phyloP scores from a whole-genome alignment of 92 coral and sea anemone species.

The Micromussa lordhowensis region DNA sequence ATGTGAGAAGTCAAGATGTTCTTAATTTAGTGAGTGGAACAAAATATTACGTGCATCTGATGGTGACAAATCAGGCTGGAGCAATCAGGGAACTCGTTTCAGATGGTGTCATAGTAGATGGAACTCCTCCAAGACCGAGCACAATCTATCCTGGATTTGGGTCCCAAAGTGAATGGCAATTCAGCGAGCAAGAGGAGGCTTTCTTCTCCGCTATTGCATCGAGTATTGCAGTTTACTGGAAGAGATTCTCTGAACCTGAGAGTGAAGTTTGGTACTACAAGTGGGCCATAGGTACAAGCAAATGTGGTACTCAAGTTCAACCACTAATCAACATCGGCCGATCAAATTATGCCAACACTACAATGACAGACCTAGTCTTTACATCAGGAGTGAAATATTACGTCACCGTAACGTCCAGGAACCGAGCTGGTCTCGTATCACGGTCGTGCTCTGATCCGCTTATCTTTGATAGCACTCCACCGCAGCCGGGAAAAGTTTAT shows the following conservation, averaged over 20 bases:
- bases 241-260: slow-evolving; percentile 78
- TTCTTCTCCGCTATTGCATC: slow-evolving; percentile 74
- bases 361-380: slow-evolving; percentile 67
- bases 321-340: slow-evolving; percentile 90
- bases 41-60: slow-evolving; percentile 79
- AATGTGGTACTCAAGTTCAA: slow-evolving; percentile 94
- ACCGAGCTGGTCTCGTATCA: slow-evolving; percentile 87
- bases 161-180: slow-evolving; percentile 68
- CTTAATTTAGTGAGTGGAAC: slow-evolving; percentile 76
- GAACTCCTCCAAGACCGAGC: slow-evolving; percentile 80
- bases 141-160: slow-evolving; percentile 65
- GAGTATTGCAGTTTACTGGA: slow-evolving; percentile 80
- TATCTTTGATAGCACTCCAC: slow-evolving; percentile 81
- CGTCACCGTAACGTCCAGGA: slow-evolving; percentile 86
- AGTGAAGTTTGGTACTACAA: slow-evolving; percentile 96
- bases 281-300: slow-evolving; percentile 93
- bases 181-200: slow-evolving; percentile 55
- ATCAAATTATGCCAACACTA: slow-evolving; percentile 74
- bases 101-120: slow-evolving; percentile 88
- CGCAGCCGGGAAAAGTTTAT: slow-evolving; percentile 67
- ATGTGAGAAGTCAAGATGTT: slow-evolving; percentile 68
- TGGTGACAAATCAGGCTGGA: slow-evolving; percentile 80
- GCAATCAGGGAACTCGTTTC: slow-evolving; percentile 79
- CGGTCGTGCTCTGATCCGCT: slow-evolving; percentile 89
- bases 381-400: slow-evolving; percentile 80